Evolutionary conservation across 2,113 vertebrate species (phyloP), one percentile per base, ranked within the genome.

Genomic region (Marmota monax): DNA sequence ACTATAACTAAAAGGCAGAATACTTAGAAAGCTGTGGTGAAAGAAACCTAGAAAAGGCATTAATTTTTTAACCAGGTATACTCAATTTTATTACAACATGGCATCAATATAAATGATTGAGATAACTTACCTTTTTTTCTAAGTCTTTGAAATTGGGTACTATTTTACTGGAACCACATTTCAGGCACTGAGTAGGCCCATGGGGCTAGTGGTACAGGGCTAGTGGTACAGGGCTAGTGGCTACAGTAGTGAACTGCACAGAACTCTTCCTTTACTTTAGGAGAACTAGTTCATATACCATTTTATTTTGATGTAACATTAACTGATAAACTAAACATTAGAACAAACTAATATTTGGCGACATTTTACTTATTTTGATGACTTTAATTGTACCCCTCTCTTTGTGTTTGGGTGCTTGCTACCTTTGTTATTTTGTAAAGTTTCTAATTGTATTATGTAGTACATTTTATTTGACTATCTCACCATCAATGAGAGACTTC

Each of bases 221-320:
- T 61, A 1, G 17, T 85, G 85, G 23, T 17, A 1, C n/a, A 45
- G n/a, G 37, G 18, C 53, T 61, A 1, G 17, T 85, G 85, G 23
- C 39, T 53, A 79, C 22, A 34, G 39, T 58, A 73, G 7, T 32
- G 25, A 37, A 61, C 7, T 48, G 39, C 25, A 16, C 4, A 56
- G 4, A 97, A 56, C 53, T 67, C 0, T 80, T 58, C n/a, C 12
- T 72, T 42, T 91, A 51, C 37, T 94, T 93, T 61, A 12, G 42
- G 42, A 70, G 56, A 94, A 84, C 53, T 67, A 69, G 39, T 87
- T 10, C 51, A 37, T 77, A 16, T 87, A 29, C 37, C 39, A 25
- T 97, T 32, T 90, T 91, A 7, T 45, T 92, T 95, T 91, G 70
- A 74, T 45, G 42, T 82, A 48, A 88, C 87, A 11, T 90, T 37